Conservation (phyloP, 2,888 invertebrate genomes). For the Epinotia brunnichana region DNA sequence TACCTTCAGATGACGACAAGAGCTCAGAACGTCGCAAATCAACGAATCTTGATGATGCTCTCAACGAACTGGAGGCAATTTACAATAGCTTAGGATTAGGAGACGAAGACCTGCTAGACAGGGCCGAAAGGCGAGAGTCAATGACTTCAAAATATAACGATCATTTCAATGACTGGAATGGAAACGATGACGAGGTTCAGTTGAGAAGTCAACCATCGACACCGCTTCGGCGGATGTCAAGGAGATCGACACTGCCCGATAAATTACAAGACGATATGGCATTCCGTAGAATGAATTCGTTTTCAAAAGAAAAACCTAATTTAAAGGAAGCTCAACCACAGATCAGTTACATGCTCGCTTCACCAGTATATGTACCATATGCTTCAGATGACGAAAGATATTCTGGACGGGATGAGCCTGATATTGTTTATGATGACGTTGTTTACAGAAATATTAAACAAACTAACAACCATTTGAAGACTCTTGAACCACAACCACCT, state of each 20-base stretch:
- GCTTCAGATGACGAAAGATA: constrained; percentile 78
- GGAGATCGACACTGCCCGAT: constrained; percentile 85
- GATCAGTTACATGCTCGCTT: constrained; percentile 88
- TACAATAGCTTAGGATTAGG: constrained; percentile 93
- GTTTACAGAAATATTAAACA: constrained; percentile 91
- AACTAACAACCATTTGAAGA: constrained; percentile 88
- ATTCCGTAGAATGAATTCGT: constrained; percentile 87
- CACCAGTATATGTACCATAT: constrained; percentile 85
- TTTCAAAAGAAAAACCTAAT: constrained; percentile 79
- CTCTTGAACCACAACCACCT: constrained; percentile 92
- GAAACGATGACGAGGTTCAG: constrained; percentile 77
- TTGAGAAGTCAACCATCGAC: constrained; percentile 77
- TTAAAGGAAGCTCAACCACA: constrained; percentile 73
- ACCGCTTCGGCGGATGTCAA: constrained; percentile 69
- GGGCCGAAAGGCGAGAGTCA: constrained; percentile 89
- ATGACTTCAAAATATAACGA: constrained; percentile 82
- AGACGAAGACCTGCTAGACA: constrained; percentile 91
- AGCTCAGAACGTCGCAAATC: constrained; percentile 85
- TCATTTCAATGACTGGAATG: constrained; percentile 80
- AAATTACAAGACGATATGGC: constrained; percentile 92
- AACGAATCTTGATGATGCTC: constrained; percentile 92
- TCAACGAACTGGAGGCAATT: constrained; percentile 95
- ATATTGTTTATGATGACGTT: constrained; percentile 92
- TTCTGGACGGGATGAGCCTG: constrained; percentile 89
- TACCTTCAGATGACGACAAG: constrained; percentile 79